Conservation (phyloP, 2,113 vertebrate species). For the Equus quagga region DNA sequence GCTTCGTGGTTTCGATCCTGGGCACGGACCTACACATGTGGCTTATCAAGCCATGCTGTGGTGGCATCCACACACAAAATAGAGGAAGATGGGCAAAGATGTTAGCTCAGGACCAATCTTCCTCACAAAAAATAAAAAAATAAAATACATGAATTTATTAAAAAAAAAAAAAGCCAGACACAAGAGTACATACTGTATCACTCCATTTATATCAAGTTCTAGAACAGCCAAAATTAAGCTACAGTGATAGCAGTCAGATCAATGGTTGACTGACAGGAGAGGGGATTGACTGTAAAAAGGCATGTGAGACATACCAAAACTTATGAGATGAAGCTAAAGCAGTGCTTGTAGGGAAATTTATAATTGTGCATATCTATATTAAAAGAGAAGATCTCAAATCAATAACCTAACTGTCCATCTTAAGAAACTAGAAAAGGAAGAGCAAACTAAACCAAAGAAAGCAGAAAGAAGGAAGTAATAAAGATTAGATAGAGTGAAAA, state of each 20-base stretch:
- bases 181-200: neutral
- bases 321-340: neutral
- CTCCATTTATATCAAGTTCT: neutral
- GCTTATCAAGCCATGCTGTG: too few species aligned
- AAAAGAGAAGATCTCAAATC: neutral
- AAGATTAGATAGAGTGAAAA: neutral
- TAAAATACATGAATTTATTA: too few species aligned
- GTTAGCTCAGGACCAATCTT: too few species aligned
- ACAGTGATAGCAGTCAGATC: neutral
- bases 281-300: neutral
- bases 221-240: neutral
- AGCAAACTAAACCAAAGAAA: constrained; percentile 16
- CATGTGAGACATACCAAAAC: neutral
- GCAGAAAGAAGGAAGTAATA: neutral
- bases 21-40: too few species aligned
- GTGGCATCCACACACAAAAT: too few species aligned
- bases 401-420: neutral
- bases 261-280: neutral
- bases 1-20: too few species aligned
- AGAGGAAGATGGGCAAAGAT: too few species aligned
- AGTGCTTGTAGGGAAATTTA: neutral
- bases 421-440: constrained; percentile 18
- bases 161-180: neutral
- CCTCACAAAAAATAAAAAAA: too few species aligned
- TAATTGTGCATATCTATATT: neutral